Conservation (phyloP, 2,888 invertebrate species). For the Hololepta plana region DNA sequence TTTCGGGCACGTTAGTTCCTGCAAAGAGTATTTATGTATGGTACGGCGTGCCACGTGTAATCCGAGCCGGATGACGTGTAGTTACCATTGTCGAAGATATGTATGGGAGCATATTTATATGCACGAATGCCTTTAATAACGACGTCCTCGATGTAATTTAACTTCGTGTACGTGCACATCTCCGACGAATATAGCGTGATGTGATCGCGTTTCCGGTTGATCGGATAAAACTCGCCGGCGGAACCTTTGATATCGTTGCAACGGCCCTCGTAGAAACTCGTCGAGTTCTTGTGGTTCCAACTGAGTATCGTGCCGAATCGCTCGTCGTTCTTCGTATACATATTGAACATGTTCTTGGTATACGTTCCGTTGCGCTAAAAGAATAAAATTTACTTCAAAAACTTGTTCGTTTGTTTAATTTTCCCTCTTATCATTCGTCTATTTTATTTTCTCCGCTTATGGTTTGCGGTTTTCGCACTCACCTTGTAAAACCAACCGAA, state of each 20-base stretch:
- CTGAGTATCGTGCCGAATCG: slow-evolving; percentile 48
- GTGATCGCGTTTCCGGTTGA: slow-evolving; percentile 38
- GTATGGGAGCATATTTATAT: slow-evolving; percentile 43
- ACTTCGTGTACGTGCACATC: slow-evolving; percentile 47
- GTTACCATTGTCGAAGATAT: slow-evolving; percentile 48
- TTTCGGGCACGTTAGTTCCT: slow-evolving; percentile 39
- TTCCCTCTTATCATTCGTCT: background rate
- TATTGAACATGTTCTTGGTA: slow-evolving; percentile 48
- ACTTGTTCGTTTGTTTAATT: slow-evolving; percentile 1
- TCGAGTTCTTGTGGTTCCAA: slow-evolving; percentile 51
- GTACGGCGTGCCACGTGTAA: no score
- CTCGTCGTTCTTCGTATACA: slow-evolving; percentile 47
- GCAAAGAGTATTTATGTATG: slow-evolving; percentile 12
- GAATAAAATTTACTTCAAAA: slow-evolving; percentile 5
- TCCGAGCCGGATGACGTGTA: no score
- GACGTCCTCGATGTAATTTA: slow-evolving; percentile 41
- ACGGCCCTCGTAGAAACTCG: slow-evolving; percentile 33
- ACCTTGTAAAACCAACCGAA: slow-evolving; percentile 75
- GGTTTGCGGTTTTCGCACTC: slow-evolving; percentile 15
- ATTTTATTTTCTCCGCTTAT: no score
- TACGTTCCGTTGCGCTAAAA: slow-evolving; percentile 57
- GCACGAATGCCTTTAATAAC: slow-evolving; percentile 39
- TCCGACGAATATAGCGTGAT: slow-evolving; percentile 52
- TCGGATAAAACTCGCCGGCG: slow-evolving; percentile 64
- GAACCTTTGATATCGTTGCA: slow-evolving; percentile 53